Conservation (phyloP, 1,140 invertebrate species). For the Reticulitermes speratus region DNA sequence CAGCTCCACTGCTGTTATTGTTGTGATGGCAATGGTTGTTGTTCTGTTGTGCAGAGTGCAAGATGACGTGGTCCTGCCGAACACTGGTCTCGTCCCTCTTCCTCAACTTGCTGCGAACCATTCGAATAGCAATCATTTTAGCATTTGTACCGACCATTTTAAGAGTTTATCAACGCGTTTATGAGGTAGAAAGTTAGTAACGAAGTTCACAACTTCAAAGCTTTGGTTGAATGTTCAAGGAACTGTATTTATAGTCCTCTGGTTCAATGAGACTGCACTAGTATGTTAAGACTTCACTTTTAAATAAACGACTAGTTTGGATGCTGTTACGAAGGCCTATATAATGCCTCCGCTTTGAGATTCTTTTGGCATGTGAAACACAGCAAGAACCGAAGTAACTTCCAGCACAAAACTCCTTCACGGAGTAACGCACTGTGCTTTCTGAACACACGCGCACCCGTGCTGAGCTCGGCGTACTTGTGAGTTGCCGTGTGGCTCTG, state of each 20-base stretch:
- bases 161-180: neutral
- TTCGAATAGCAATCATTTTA: constrained; percentile 79
- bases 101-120: constrained; percentile 83
- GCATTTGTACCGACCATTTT: constrained; percentile 33
- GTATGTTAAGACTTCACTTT: neutral
- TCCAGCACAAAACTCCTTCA: neutral
- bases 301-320: neutral
- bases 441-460: neutral
- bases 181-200: neutral
- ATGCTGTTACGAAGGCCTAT: neutral
- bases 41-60: constrained; percentile 35
- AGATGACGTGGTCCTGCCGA: neutral
- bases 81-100: constrained; percentile 71
- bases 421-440: neutral
- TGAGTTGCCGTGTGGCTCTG: neutral
- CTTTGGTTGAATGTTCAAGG: neutral
- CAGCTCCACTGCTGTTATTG: constrained; percentile 28
- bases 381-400: neutral
- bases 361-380: neutral
- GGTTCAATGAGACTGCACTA: neutral
- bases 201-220: constrained; percentile 12
- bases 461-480: neutral
- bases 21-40: constrained; percentile 38
- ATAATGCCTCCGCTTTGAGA: neutral
- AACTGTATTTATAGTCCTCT: neutral